Evolutionary conservation across 1,140 invertebrate species (phyloP), one percentile per base, ranked within the genome.

Genomic region (Drosophila eugracilis): DNA sequence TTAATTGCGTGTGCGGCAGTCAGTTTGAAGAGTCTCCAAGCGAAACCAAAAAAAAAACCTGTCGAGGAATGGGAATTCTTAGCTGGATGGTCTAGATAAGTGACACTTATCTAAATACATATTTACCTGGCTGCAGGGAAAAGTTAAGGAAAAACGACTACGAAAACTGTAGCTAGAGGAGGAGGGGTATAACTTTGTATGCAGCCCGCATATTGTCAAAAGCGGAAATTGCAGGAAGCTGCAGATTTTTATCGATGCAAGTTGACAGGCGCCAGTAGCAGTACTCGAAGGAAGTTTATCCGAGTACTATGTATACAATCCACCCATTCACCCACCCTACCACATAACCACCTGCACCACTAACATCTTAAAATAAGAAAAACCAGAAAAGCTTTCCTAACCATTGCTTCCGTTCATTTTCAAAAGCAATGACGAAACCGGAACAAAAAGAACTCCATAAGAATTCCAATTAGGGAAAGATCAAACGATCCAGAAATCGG

Each of bases 21-120:
- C 80, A 79, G 67, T 65, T 72, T 84, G 48, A 76, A 84, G 80
- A 53, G 52, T 37, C 45, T 24, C 19, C 21, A 19, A 54, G n/a
- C n/a, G n/a, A n/a, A n/a, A n/a, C n/a, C n/a, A 14, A 9, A 5
- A 14, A 55, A 36, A 48, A 37, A 28, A 22, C 7, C 55, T 14
- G 22, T n/a, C 26, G 39, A 67, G 53, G 65, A 69, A 69, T 69
- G 47, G 22, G 60, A 53, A 22, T 44, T 53, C 63, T 44, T 22
- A 14, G 22, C 48, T 44, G 63, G 17, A 42, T 39, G 57, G 41
- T 19, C 30, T 37, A 67, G 80, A 84, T 84, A 84, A 85, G 76
- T 69, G 65, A 39, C 81, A 86, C 80, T 85, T 85, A 85, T 85
- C 80, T 86, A 85, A 85, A 85, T 85, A 85, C 80, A 85, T 86